Evolutionary conservation across 2,113 vertebrate species (phyloP).

Genomic region (Sclerurus mexicanus): DNA sequence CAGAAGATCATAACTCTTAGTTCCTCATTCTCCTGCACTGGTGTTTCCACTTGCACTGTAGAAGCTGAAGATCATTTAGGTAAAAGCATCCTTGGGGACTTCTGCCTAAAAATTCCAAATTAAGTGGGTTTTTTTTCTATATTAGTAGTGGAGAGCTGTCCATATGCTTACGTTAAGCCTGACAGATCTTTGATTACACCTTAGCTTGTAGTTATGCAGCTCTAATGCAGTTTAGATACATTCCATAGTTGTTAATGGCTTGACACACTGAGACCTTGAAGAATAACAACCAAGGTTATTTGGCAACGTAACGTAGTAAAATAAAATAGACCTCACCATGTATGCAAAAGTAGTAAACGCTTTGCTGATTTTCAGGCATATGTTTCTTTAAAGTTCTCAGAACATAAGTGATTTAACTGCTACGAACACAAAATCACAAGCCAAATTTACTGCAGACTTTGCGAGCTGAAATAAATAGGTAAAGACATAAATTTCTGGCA

Average conservation of each 20-base stretch:
- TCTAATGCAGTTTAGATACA: slow-evolving; percentile 43
- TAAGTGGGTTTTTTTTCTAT: not conserved
- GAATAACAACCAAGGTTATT: slow-evolving; percentile 73
- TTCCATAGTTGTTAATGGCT: slow-evolving; percentile 60
- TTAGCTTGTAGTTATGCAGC: slow-evolving; percentile 59
- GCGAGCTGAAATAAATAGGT: slow-evolving; percentile 50
- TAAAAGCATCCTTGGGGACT: slow-evolving; percentile 39
- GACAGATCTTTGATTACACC: slow-evolving; percentile 68
- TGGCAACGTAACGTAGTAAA: slow-evolving; percentile 38
- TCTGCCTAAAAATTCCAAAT: slow-evolving; percentile 51
- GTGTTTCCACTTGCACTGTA: not conserved
- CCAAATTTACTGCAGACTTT: slow-evolving; percentile 44
- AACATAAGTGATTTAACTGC: slow-evolving; percentile 54
- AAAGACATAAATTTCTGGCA: slow-evolving; percentile 68
- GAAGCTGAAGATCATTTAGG: slow-evolving; percentile 55
- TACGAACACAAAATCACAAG: slow-evolving; percentile 29
- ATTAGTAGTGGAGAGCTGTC: slow-evolving; percentile 23
- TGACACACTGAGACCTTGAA: slow-evolving; percentile 66
- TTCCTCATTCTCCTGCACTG: not conserved
- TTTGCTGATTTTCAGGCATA: slow-evolving; percentile 55
- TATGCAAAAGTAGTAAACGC: slow-evolving; percentile 43
- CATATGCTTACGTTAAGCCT: slow-evolving; percentile 73
- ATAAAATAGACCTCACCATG: slow-evolving; percentile 8
- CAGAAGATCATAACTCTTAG: not conserved
- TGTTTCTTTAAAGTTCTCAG: slow-evolving; percentile 42